Base-by-base conservation (phyloP, 2,113 vertebrate species). In the Nestor notabilis region DNA sequence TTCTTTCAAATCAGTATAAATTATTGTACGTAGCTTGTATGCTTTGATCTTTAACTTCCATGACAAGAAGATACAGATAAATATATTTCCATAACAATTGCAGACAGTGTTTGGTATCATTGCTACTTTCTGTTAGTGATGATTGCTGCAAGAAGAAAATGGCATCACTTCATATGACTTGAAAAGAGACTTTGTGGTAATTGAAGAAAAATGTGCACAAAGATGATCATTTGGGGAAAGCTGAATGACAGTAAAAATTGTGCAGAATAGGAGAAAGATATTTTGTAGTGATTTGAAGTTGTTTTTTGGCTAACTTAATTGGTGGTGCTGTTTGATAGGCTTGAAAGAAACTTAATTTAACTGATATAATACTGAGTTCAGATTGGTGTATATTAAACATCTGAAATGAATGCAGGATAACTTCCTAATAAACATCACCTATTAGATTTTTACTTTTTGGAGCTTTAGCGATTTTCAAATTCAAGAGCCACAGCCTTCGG, bases 11-110 rank as follows among this genome's bases (percentile, higher is more conserved):
- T 96, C 91, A 86, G 91, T 94, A 93, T 95, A 95, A 97, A 95
- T 94, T 89, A 93, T 94, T 91, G 41, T 49, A 71, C 82, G 64
- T 86, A 94, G 82, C 87, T 86, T 93, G 70, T 87, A 47, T 95
- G 94, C 93, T 97, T 98, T 97, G 94, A 96, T 98, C 92, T 96
- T 97, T 93, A 95, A 91, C 96, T 98, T 95, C 94, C 89, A 96
- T 98, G 97, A 98, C 97, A 98, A 98, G 87, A 96, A 84, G 80
- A 89, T 93, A 66, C 90, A 96, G 93, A 95, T 90, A 98, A 97
- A 97, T 93, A 66, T 68, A 96, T 98, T 98, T 98, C 97, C 96
- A 95, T 98, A 98, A 97, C 97, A 98, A 96, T 97, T 84, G 95
- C 80, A 69, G 70, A 83, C 87, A 92, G 55, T 92, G 93, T 97